A percentile compares a stretch with the other conserved stretches of the same genome.
These are phyloP conservation scores for Heteromormyrus szaboi DNA, from an alignment of 2,797 vertebrate species.

Conservation along the genomic window DNA sequence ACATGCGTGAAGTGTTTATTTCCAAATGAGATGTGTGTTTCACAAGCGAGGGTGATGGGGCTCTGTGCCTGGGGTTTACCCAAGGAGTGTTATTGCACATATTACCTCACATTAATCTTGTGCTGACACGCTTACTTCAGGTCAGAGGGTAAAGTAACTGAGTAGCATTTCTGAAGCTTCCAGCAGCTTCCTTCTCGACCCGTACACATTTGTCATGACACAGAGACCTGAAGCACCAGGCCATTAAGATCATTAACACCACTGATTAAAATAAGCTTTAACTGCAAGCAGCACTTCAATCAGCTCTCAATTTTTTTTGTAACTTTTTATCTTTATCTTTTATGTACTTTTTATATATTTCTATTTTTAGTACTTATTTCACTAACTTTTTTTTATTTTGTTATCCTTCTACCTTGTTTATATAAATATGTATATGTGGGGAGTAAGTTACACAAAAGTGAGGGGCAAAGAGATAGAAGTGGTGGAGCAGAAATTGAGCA, in stretches of 20 bases:
- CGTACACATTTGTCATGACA: conserved; percentile 18
- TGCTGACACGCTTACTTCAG: conserved; percentile 46
- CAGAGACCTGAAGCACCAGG: neutral
- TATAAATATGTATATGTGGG: neutral
- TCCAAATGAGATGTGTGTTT: neutral
- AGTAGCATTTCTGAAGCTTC: conserved; percentile 33
- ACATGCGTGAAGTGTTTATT: neutral
- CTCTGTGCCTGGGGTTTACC: neutral
- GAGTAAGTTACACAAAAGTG: neutral
- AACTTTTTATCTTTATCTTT: neutral
- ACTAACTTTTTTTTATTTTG: neutral
- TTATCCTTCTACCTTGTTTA: neutral
- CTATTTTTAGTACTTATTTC: neutral
- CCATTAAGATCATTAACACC: neutral
- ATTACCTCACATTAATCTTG: conserved; percentile 59
- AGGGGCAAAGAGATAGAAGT: neutral
- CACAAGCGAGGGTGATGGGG: neutral
- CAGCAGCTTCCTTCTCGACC: conserved; percentile 20
- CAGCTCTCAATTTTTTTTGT: neutral
- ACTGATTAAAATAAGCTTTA: neutral
- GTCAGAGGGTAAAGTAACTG: conserved; percentile 55
- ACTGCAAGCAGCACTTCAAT: neutral
- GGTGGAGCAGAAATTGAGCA: neutral
- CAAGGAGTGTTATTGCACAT: conserved; percentile 46
- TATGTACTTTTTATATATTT: neutral